Conservation (phyloP, 2,888 invertebrate species). For the Ptychoptera albimana region DNA sequence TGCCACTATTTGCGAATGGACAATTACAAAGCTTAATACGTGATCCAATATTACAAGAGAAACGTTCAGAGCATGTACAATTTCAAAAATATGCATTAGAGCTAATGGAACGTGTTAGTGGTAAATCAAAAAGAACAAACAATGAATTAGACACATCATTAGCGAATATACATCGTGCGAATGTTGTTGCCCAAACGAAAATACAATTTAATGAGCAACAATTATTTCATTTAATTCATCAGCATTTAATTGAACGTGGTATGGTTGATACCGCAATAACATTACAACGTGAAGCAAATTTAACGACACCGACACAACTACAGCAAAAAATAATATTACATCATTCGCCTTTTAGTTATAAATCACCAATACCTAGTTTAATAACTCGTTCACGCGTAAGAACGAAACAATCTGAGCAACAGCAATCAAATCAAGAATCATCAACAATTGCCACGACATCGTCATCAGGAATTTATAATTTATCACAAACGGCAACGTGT, state of each 20-base stretch:
- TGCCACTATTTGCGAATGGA: slow-evolving; percentile 85
- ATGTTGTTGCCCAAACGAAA: slow-evolving; percentile 90
- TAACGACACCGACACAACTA: slow-evolving; percentile 31
- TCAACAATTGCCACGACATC: neutral
- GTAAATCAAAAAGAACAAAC: slow-evolving; percentile 63
- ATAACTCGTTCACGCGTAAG: slow-evolving; percentile 21
- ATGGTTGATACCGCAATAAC: slow-evolving; percentile 52
- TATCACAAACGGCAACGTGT: no score
- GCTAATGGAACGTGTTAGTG: slow-evolving; percentile 77
- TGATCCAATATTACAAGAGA: slow-evolving; percentile 93
- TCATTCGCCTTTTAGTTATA: slow-evolving; percentile 27
- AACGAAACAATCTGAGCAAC: slow-evolving; percentile 2
- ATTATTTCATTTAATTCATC: slow-evolving; percentile 77
- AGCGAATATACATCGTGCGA: slow-evolving; percentile 80
- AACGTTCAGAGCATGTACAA: slow-evolving; percentile 83
- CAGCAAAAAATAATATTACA: slow-evolving; percentile 11
- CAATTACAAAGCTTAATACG: slow-evolving; percentile 90
- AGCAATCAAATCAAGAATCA: neutral
- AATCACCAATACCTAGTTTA: slow-evolving; percentile 15
- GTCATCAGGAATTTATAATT: neutral
- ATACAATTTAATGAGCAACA: slow-evolving; percentile 92
- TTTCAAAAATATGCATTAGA: slow-evolving; percentile 91
- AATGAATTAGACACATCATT: slow-evolving; percentile 73
- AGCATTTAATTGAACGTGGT: slow-evolving; percentile 68
- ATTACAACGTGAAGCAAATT: slow-evolving; percentile 60